Evolutionary conservation across 2,113 vertebrate genomes (phyloP), one percentile per base, ranked within the genome.

Genomic region (Tretioscincus oriximinensis): DNA sequence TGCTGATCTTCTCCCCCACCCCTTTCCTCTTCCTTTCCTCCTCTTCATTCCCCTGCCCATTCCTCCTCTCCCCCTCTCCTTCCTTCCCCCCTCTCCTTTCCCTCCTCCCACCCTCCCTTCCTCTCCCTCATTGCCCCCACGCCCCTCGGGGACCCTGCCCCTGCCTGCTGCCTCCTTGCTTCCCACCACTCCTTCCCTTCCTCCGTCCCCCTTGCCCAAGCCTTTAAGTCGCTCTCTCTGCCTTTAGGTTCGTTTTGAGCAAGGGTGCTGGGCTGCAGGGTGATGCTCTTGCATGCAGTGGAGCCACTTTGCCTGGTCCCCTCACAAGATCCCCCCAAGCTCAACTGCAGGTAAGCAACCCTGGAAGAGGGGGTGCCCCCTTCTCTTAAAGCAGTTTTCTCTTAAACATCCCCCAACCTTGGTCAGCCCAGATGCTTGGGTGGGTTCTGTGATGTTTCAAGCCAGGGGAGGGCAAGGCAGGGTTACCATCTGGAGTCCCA

Each of bases 181-280:
- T 18, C 12, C 54, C 54, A 41, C 35, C 18, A 12, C 54, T 18
- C 54, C 54, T 5, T 18, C 54, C 54, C 14, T 18, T 18, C 54
- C 54, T 14, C 54, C 54, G 2, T 5, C 16, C 4, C 16, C 49
- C 9, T 9, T 9, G 54, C 35, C 82, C 74, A 77, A 61, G 76
- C 76, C 31, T 7, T n/a, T 26, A n/a, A 61, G 79, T 76, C 64
- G 60, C 63, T 68, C 76, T 14, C 49, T 68, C 77, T 22, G 51
- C 54, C 76, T 75, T 79, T 79, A 76, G 79, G 71, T 79, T 76
- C 69, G 76, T 45, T 21, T 51, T 5, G 61, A 41, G 35, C 35
- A 5, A 41, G 35, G 58, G 21, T 24, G 49, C 54, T 73, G 28
- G 14, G 54, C 58, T 54, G 45, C 9, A 35, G 7, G 76, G 18